Percentiles rank a stretch among this genome's conserved stretches.
phyloP scores from a whole-genome alignment of 2,797 vertebrate genomes.

The Chaetodon trifasciatus region DNA sequence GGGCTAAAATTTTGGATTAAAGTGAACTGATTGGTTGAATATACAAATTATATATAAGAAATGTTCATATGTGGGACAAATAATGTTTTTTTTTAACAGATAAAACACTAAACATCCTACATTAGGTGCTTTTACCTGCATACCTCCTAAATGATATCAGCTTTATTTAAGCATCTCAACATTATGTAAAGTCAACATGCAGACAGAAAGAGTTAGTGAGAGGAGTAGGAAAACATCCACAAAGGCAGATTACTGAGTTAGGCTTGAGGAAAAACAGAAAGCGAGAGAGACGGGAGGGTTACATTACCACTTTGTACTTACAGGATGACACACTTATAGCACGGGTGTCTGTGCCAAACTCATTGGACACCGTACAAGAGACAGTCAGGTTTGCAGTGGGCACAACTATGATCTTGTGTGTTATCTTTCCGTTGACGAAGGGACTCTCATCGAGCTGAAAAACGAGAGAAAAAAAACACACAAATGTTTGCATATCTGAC shows the following conservation, averaged over 20 bases:
- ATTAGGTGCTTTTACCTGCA: background rate
- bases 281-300: conserved; percentile 15
- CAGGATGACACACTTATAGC: conserved; percentile 92
- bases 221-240: conserved; percentile 46
- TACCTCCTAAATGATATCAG: background rate
- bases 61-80: background rate
- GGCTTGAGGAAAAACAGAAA: conserved; percentile 13
- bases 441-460: conserved; percentile 72
- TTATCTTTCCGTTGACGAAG: conserved; percentile 86
- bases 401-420: conserved; percentile 90
- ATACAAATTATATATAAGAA: background rate
- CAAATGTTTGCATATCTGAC: background rate
- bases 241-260: conserved; percentile 29
- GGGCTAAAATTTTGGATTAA: background rate
- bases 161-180: conserved; percentile 29
- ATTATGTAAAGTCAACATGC: conserved; percentile 68
- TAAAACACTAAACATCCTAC: background rate
- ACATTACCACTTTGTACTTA: conserved; percentile 85
- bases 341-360: conserved; percentile 87
- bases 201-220: conserved; percentile 64
- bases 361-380: conserved; percentile 92
- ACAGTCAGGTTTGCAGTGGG: conserved; percentile 93
- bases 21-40: background rate
- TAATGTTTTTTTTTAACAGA: background rate
- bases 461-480: conserved; percentile 2